Base-by-base conservation (phyloP, 2,113 vertebrate species). In the Clarias gariepinus region DNA sequence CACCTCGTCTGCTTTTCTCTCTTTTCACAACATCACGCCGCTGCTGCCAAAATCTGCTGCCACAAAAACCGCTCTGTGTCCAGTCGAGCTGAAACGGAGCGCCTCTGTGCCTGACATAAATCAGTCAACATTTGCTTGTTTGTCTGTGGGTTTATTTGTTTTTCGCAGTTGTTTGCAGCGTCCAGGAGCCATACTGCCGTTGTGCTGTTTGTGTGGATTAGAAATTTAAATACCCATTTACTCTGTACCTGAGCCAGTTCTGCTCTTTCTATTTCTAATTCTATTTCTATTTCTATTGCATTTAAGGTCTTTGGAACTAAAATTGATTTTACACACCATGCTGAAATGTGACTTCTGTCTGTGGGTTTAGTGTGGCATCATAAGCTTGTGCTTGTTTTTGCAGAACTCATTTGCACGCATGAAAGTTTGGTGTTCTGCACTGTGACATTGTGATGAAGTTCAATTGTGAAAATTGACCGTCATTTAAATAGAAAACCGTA, bases 161-260 rank as follows among this genome's bases (percentile, higher is more conserved):
- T 81, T 86, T 60, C 1, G 66, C 47, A 36, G 71, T 74, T 88
- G 57, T 83, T 86, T 76, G 61, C 71, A 57, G 76, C 8, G 28
- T 41, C 60, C 78, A 36, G 86, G 90, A 85, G 88, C 90, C 92
- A 89, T 89, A 73, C 90, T 81, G 84, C 85, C 83, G 36, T 92
- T 91, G 89, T 90, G 91, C 90, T 91, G 89, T 92, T 90, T 90
- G 90, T 91, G 92, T 90, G 80, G 91, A 91, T 94, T 92, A 92
- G 87, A n/a, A 55, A 82, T 91, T 91, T 86, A 88, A 61, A 30
- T 36, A 60, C 25, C 16, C 58, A 58, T 64, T 84, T 63, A 41
- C 69, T 64, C 85, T 86, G 84, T 73, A 61, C 73, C 69, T 9
- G 30, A 76, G 57, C 87, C 87, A 88, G 84, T 36, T 58, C 36